phyloP scores from a whole-genome alignment of 2,797 vertebrate genomes.

The Falco naumanni region DNA sequence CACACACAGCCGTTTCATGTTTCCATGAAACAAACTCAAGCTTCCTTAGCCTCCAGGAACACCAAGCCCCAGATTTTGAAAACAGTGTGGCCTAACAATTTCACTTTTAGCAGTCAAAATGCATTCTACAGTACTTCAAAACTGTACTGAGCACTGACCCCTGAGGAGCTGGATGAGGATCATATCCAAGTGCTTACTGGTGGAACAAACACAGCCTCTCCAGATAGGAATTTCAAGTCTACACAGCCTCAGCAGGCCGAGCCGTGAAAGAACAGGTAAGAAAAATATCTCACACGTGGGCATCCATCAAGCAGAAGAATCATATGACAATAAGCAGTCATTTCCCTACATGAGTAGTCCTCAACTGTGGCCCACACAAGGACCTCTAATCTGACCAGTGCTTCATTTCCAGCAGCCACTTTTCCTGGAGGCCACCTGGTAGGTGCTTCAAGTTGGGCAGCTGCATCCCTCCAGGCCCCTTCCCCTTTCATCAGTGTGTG shows the following conservation, averaged over 20 bases:
- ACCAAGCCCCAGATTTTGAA: background rate
- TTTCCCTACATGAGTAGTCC: fast-evolving
- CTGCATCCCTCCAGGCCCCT: fast-evolving
- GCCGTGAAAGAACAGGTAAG: background rate
- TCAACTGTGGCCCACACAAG: background rate
- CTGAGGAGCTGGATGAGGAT: background rate
- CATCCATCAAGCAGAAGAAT: background rate
- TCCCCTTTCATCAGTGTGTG: background rate
- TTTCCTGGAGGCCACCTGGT: background rate
- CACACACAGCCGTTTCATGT: background rate
- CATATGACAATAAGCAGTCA: background rate
- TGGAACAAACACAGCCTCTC: background rate
- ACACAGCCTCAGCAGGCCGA: background rate
- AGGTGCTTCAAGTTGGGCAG: background rate
- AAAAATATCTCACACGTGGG: background rate
- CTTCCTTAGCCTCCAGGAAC: background rate
- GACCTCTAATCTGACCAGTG: background rate
- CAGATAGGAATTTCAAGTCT: background rate
- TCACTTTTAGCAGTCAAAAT: background rate
- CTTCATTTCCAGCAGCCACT: background rate
- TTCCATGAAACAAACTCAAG: background rate
- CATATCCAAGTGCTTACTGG: background rate
- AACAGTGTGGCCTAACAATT: background rate
- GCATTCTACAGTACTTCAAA: background rate
- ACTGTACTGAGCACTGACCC: background rate